Conservation (phyloP, 2,113 vertebrate species). For the Catharus fuscescens region DNA sequence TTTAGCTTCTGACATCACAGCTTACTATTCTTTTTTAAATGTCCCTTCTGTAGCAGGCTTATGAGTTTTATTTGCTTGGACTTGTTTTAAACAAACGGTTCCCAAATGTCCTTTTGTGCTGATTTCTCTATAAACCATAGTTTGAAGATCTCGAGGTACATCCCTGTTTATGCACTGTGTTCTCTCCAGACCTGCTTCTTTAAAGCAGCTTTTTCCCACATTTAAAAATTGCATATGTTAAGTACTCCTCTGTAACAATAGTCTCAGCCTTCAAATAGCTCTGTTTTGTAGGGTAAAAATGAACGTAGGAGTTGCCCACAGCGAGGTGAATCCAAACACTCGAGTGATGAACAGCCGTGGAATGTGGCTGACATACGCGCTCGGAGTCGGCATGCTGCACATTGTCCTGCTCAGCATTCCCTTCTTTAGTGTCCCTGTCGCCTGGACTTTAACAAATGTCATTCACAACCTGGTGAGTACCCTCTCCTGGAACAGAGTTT, state of each 20-base stretch:
- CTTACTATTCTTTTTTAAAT: background rate
- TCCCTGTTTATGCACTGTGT: background rate
- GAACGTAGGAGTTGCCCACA: constrained; percentile 98
- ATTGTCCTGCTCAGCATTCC: constrained; percentile 97
- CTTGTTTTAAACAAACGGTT: background rate
- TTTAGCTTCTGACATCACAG: background rate
- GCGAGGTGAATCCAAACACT: constrained; percentile 97
- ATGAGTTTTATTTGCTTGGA: background rate
- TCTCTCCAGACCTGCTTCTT: background rate
- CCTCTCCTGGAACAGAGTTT: background rate
- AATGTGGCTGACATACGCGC: constrained; percentile 95
- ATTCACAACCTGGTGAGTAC: constrained; percentile 96
- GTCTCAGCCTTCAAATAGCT: background rate
- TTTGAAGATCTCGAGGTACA: background rate
- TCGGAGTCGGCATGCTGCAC: constrained; percentile 94
- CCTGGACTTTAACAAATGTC: constrained; percentile 96
- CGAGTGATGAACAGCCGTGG: constrained; percentile 97
- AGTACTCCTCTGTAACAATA: background rate
- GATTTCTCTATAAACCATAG: background rate
- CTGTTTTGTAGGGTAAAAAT: constrained; percentile 79
- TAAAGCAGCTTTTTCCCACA: background rate
- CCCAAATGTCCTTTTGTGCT: background rate
- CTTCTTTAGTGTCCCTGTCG: constrained; percentile 94
- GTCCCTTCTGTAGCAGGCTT: background rate
- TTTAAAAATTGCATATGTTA: background rate